phyloP scores from a whole-genome alignment of 2,888 invertebrate species.

The Pyrrhopygopsis socrates region DNA sequence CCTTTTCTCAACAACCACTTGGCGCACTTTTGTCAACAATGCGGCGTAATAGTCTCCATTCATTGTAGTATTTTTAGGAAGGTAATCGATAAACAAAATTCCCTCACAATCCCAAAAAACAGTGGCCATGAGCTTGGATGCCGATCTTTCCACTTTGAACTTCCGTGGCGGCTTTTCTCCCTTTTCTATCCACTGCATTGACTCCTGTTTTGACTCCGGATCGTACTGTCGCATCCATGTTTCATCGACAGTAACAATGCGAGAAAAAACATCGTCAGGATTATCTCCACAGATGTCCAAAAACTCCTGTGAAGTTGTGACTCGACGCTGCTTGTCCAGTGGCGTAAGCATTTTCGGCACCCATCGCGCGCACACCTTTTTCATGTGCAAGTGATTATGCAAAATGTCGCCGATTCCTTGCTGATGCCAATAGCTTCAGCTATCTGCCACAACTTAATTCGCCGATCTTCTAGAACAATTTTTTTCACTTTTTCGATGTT shows the following conservation, averaged over 20 bases:
- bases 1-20: constrained; percentile 41
- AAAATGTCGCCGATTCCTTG: constrained; percentile 46
- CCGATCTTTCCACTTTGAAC: constrained; percentile 41
- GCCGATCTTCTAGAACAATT: too few relatives aligned
- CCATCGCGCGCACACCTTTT: constrained; percentile 33
- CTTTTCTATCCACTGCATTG: constrained; percentile 50
- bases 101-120: constrained; percentile 54
- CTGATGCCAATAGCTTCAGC: constrained; percentile 48
- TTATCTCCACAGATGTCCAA: constrained; percentile 41
- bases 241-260: constrained; percentile 19
- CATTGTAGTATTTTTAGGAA: constrained; percentile 45
- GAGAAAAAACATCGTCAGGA: constrained; percentile 38
- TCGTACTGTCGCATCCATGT: constrained; percentile 37
- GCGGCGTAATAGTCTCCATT: constrained; percentile 49
- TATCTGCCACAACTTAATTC: too few relatives aligned
- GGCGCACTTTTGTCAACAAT: constrained; percentile 44
- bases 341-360: constrained; percentile 56
- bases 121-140: constrained; percentile 35
- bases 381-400: constrained; percentile 29
- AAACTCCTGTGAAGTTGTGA: constrained; percentile 40
- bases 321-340: constrained; percentile 49
- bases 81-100: too few relatives aligned
- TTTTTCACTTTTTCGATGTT: too few relatives aligned
- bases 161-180: constrained; percentile 48
- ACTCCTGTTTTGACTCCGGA: too few relatives aligned